A percentile compares a stretch with the other conserved stretches of the same genome.
Conservation (phyloP, 2,888 invertebrate species). For the Auanema sp. region DNA sequence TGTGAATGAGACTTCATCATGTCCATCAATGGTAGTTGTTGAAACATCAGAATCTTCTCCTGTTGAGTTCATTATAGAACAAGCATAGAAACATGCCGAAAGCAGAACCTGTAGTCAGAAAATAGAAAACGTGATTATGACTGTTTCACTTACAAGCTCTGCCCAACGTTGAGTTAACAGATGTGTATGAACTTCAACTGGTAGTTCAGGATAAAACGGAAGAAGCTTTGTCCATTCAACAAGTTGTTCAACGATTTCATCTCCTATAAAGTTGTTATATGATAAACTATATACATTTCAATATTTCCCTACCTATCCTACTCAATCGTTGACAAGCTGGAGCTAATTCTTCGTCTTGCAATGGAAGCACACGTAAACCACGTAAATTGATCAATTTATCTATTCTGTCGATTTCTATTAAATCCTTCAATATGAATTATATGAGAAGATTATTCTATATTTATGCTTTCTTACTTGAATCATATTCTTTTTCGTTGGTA, state of each 20-base stretch:
- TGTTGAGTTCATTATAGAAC: constrained; percentile 22
- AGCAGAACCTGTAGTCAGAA: constrained; percentile 53
- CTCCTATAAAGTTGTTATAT: constrained; percentile 71
- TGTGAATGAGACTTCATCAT: constrained; percentile 45
- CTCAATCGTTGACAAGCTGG: constrained; percentile 67
- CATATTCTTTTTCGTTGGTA: constrained; percentile 26
- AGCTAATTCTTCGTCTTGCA: constrained; percentile 82
- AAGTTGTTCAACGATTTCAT: constrained; percentile 95
- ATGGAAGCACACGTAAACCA: constrained; percentile 74
- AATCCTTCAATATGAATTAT: constrained; percentile 65
- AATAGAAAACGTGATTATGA: constrained; percentile 4
- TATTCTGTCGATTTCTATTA: constrained; percentile 94
- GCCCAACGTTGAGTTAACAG: constrained; percentile 92
- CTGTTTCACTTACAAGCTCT: constrained; percentile 48
- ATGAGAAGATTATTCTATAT: not conserved
- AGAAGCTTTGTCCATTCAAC: constrained; percentile 98
- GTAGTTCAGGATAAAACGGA: constrained; percentile 93
- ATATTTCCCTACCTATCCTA: constrained; percentile 42
- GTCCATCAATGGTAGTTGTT: constrained; percentile 41
- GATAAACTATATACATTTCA: not conserved
- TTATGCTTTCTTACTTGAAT: constrained; percentile 23
- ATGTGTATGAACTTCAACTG: constrained; percentile 89
- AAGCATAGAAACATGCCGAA: constrained; percentile 61
- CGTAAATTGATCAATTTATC: constrained; percentile 87
- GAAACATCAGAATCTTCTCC: constrained; percentile 35